Evolutionary conservation across 2,888 invertebrate genomes (phyloP).

Genomic region (Diarsia rubi): DNA sequence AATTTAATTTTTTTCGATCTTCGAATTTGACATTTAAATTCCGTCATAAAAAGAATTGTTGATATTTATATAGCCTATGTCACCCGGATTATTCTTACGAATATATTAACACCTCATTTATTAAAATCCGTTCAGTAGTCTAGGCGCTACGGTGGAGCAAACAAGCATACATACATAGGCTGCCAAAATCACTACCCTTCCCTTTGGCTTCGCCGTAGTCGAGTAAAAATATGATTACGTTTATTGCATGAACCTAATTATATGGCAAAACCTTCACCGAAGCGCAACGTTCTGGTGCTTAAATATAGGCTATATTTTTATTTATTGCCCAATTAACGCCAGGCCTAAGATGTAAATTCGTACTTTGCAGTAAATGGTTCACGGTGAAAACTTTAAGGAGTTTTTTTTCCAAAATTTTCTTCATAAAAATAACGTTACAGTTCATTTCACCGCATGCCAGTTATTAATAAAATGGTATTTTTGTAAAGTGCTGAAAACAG

Average conservation of each 20-base stretch:
- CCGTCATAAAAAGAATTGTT: too few relatives aligned
- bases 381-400: constrained; percentile 19
- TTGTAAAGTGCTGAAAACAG: not conserved
- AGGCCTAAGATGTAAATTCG: constrained; percentile 33
- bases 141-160: too few relatives aligned
- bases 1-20: too few relatives aligned
- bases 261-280: not conserved
- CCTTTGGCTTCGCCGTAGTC: too few relatives aligned
- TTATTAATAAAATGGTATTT: not conserved
- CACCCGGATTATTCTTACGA: too few relatives aligned
- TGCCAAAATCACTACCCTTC: too few relatives aligned
- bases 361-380: constrained; percentile 27
- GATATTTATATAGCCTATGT: too few relatives aligned
- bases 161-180: too few relatives aligned
- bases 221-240: not conserved
- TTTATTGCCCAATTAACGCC: constrained; percentile 33
- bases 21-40: too few relatives aligned
- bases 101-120: too few relatives aligned
- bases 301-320: constrained; percentile 25
- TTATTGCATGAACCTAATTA: not conserved
- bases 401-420: not conserved
- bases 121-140: too few relatives aligned
- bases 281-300: constrained; percentile 22
- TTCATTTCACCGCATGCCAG: not conserved
- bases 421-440: not conserved